phyloP scores from a whole-genome alignment of 2,113 vertebrate genomes.

The Hyaena hyaena region DNA sequence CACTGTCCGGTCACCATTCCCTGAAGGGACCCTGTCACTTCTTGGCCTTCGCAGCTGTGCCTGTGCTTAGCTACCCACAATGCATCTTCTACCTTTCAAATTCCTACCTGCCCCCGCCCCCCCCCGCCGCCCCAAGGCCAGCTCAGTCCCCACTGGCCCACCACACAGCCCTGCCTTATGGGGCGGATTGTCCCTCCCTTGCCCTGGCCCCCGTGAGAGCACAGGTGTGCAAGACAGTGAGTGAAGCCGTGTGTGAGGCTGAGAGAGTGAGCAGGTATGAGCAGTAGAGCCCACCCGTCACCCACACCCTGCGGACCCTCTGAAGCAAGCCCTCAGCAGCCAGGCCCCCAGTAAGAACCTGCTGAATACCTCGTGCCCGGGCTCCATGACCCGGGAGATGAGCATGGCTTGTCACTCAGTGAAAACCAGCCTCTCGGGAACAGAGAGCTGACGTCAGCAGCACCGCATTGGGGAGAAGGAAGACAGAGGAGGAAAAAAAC shows the following conservation, averaged over 20 bases:
- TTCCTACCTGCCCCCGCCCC: fast-evolving
- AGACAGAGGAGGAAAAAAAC: background rate
- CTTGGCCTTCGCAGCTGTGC: background rate
- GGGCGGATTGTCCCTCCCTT: background rate
- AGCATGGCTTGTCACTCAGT: fast-evolving
- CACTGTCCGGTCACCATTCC: background rate
- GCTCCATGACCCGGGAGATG: fast-evolving
- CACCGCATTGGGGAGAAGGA: fast-evolving
- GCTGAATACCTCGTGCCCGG: background rate
- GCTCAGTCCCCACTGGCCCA: background rate
- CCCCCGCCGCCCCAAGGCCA: too few species aligned
- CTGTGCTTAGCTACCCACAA: background rate
- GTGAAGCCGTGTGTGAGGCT: background rate
- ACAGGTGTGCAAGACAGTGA: background rate
- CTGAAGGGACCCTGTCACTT: background rate
- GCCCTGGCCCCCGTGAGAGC: background rate
- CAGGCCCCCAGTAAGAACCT: background rate
- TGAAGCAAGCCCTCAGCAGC: background rate
- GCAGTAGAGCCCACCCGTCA: background rate
- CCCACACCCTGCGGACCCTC: background rate
- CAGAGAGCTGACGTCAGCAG: too few species aligned
- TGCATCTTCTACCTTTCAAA: background rate
- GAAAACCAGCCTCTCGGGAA: background rate
- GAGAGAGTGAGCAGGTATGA: background rate
- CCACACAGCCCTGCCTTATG: background rate